A percentile compares a stretch with the other conserved stretches of the same genome.
Conservation (phyloP, 2,797 vertebrate genomes). For the Helostoma temminkii region DNA sequence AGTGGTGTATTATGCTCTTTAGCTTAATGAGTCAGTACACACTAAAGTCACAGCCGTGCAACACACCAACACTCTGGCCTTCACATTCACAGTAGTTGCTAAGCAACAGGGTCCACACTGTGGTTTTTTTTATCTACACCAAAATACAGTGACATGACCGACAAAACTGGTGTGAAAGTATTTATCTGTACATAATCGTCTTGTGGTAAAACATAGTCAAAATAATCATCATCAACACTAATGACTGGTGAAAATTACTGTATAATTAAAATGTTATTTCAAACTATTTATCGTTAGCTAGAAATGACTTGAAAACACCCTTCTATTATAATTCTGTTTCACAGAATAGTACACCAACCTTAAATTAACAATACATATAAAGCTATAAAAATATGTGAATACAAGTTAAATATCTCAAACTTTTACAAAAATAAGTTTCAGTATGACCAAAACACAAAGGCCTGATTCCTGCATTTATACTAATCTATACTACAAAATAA, state of each 20-base stretch:
- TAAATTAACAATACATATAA: background rate
- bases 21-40: slow-evolving; percentile 56
- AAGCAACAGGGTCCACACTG: slow-evolving; percentile 69
- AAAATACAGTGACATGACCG: slow-evolving; percentile 53
- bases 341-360: background rate
- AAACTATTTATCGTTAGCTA: background rate
- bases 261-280: background rate
- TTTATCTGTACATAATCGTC: background rate
- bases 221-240: background rate
- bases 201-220: background rate
- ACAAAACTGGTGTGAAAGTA: slow-evolving; percentile 39
- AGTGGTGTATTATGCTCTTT: slow-evolving; percentile 55
- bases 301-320: background rate
- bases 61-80: slow-evolving; percentile 56
- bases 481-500: background rate
- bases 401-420: no score
- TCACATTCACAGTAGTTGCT: slow-evolving; percentile 72
- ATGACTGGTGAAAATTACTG: background rate
- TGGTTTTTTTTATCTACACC: slow-evolving; percentile 45
- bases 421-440: no score
- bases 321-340: background rate
- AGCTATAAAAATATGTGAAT: no score
- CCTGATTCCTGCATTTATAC: no score
- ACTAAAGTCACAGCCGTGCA: slow-evolving; percentile 63
- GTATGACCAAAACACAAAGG: no score